Evolutionary conservation across 2,113 vertebrate species (phyloP), one percentile per base, ranked within the genome.

Genomic region (Limnothrissa miodon): DNA sequence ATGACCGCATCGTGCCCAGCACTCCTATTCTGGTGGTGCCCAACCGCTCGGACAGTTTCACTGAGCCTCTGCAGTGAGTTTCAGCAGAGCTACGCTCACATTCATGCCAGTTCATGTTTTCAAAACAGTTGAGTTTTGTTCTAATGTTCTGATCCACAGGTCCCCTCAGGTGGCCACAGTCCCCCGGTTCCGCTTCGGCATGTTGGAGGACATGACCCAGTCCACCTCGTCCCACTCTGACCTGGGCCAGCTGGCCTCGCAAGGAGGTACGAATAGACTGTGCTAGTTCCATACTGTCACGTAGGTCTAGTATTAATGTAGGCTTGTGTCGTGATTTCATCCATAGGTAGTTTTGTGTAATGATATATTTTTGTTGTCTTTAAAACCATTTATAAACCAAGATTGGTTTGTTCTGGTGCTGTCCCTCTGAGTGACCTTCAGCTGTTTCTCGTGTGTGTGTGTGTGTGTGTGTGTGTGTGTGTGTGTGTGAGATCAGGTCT

Each of bases 1-100:
- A 99, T 81, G 98, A 99, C 89, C 94, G 98, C 87, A 99, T 97
- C 90, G 98, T 99, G 86, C 98, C 98, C 80, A 99, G 95, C 92
- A 96, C 96, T 8, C 98, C 97, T 45, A 99, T 96, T 29, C 95
- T 99, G 82, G 95, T 96, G 56, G 95, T 96, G 5, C 97, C 96
- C 10, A 97, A 96, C 90, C 97, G 96, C 45, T 95, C 97, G 1
- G 98, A 99, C 85, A 95, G 95, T 9, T 98, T 97, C 91, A 96
- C 96, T 90, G 97, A 99, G 93, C 95, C 96, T 29, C 94, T 98
- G 89, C 97, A 99, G 98, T 99, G 93, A 95, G 98, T 96, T 78
- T 29, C 1, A 74, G 29, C 5, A 5, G 1, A 74, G 29, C 51
- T 15, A 15, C 3, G 15, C 11, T n/a, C n/a, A n/a, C n/a, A 42